Base-by-base conservation (phyloP, 92 coral and sea anemone genomes). In the Paramuricea clavata region DNA sequence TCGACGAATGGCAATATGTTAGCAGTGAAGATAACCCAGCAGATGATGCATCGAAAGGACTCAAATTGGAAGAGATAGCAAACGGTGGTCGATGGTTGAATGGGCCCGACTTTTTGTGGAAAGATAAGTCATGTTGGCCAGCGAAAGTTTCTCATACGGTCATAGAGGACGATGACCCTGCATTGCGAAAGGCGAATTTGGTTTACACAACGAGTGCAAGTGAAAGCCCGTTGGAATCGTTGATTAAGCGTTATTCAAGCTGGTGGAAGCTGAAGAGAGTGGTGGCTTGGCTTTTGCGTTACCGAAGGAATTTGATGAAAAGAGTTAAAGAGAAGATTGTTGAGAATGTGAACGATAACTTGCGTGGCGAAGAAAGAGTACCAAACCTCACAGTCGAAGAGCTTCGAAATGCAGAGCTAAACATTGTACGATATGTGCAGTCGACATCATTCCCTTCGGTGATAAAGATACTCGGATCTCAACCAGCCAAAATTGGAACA, bases 51-150 rank as follows among this genome's bases (percentile, higher is more conserved):
- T 89, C 89, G 32, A 89, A 78, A 81, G 92, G 92, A 59, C 82
- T 89, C 15, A 89, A 85, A 31, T 49, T 89, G 26, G 87, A 79
- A 52, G 78, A 35, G n/a, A 44, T 89, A 80, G 61, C 68, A n/a
- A 77, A 84, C 33, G 80, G 76, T 16, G 76, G 89, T 44, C 90
- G 89, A n/a, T 92, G 94, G 94, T 17, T 89, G 71, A 89, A 25
- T 50, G 94, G 87, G 8, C 92, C 92, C 12, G 44, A 73, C 62
- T 91, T 88, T 76, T 69, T 91, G 26, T 87, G 89, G 90, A 76
- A 74, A 43, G 81, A 65, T 21, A 83, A 91, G 41, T 56, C 64
- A 23, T 56, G 64, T 21, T 56, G 64, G 64, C 21, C 25, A 23
- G 26, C 26, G 64, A 56, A 56, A 56, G 26, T 23, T 23, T 23